Base-by-base conservation (phyloP, 1,140 invertebrate genomes). In the Lepidurus arcticus region DNA sequence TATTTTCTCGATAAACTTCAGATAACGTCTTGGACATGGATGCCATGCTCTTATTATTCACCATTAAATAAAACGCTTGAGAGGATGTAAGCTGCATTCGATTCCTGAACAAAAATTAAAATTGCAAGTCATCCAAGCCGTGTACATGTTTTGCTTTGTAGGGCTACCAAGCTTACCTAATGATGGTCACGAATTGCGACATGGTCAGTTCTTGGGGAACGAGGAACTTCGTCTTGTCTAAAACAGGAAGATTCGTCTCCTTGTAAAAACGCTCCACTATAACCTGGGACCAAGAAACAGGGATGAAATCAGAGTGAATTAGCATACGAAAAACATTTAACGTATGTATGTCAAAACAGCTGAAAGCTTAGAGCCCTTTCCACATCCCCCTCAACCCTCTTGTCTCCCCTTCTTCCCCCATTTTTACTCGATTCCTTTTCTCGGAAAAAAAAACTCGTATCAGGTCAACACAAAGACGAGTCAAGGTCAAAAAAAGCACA, bases 11-110 rank as follows among this genome's bases (percentile, higher is more conserved):
- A 85, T 95, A 94, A 0, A 93, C 88, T 84, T 95, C 92, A 1
- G 91, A 88, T 84, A 95, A 87, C 1, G 93, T 93, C 80, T 91
- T 86, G 42, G 92, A 92, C 85, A 94, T 89, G 80, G 90, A 92
- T 1, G 91, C 87, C 87, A 95, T 91, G 73, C 91, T 93, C 83
- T 90, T 89, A 84, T 94, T 93, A 85, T 93, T 93, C 24, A 94
- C 90, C 77, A 95, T 86, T 47, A 95, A 84, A 82, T 93, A 95
- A 80, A 95, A 88, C 1, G 93, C 90, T 88, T 94, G 90, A 42
- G 76, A 82, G 42, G 80, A 75, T 75, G 78, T 80, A 9, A 85
- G 53, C 34, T 80, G 78, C 82, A 85, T 82, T 44, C 85, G 81
- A 77, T 83, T 85, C 79, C 84, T 85, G 65, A n/a, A 79, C 79